phyloP scores from a whole-genome alignment of 1,140 invertebrate species.

The Theocolax elegans region DNA sequence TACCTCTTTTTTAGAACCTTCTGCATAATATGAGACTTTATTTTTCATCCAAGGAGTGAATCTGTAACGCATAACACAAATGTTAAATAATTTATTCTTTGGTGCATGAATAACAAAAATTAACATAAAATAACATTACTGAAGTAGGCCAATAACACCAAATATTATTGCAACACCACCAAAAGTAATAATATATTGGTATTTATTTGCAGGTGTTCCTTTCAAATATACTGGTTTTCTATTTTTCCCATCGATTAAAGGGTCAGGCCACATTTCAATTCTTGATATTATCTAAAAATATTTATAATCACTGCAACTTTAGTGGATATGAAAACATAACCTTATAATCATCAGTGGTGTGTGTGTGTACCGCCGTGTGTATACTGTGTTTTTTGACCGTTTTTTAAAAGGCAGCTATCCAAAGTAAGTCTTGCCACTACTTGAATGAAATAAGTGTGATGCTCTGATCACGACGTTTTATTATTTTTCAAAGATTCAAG shows the following conservation, averaged over 20 bases:
- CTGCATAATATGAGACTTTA: no score
- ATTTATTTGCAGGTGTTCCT: slow-evolving; percentile 40
- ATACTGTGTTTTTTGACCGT: no score
- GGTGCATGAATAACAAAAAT: background rate
- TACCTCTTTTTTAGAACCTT: no score
- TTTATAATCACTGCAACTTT: background rate
- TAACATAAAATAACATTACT: slow-evolving; percentile 3
- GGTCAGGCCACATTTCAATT: slow-evolving; percentile 46
- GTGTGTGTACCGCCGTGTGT: no score
- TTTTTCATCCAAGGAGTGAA: background rate
- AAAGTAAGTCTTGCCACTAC: no score
- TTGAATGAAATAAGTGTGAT: no score
- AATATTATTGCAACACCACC: background rate
- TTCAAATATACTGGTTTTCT: slow-evolving; percentile 41
- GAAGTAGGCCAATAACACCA: background rate
- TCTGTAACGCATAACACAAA: background rate
- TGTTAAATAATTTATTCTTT: background rate
- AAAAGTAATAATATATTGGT: background rate
- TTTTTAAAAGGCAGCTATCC: no score
- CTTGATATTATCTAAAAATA: background rate
- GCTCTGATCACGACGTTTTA: no score
- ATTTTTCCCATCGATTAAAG: slow-evolving; percentile 22
- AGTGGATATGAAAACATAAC: no score
- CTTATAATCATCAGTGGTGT: no score
- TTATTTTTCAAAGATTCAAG: no score